Base-by-base conservation (phyloP, 1,140 invertebrate genomes). In the Homarus americanus region DNA sequence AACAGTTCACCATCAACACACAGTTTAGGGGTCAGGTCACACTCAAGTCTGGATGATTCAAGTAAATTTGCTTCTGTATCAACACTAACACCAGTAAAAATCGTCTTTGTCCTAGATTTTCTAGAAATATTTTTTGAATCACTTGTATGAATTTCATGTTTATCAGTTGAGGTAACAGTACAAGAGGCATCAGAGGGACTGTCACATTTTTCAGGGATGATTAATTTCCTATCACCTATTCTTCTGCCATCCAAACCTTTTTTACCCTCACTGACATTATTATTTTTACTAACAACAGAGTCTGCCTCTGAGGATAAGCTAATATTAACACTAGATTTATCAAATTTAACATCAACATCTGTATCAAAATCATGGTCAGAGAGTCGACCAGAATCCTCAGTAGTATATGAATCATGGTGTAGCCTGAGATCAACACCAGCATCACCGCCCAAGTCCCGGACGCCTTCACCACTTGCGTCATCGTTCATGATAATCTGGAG, bases 401-500 rank as follows among this genome's bases (percentile, higher is more conserved):
- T 15, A 24, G 3, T 24, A 20, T n/a, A n/a, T n/a, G 58, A 63
- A 24, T 24, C 24, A 24, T 24, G 58, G 20, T 58, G 58, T 4
- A 63, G 3, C 12, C 58, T 24, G 58, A 63, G 58, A 63, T 63
- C 58, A 24, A 63, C 12, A 63, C 58, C 20, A 15, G 24, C 58
- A 24, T 63, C 58, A 15, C 20, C 58, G 24, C 44, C 44, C 44
- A 10, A 7, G 15, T 49, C 44, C 1, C n/a, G n/a, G n/a, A n/a
- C n/a, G 15, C 28, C 53, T 0, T 36, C 53, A 10, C 2, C 12
- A 5, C 41, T 49, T 20, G 58, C 20, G 17, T 89, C 75, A 28
- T 91, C 83, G 0, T 86, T 44, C 82, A 79, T 79, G 5, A 85
- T 85, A 12, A 79, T 63, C 73, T 84, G 73, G 10, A 91, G 58